Base-by-base conservation (phyloP, 2,888 invertebrate species). In the Yponomeuta cagnagella region DNA sequence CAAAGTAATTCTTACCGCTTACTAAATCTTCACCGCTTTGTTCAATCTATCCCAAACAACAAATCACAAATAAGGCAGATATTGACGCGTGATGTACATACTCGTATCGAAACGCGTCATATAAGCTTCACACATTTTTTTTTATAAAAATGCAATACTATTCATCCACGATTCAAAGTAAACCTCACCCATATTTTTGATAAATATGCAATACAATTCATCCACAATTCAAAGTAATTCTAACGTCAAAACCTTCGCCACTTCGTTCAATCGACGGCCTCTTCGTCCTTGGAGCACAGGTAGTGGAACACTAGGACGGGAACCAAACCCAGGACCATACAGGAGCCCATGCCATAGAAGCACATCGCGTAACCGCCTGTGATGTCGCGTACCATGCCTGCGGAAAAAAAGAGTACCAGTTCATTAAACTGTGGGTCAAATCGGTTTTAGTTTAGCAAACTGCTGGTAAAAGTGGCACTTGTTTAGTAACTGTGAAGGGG, bases 321-420 rank as follows among this genome's bases (percentile, higher is more conserved):
- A 70, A 95, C 87, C 71, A 95, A 93, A 72, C 95, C 95, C 52
- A 95, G 85, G 0, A 95, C 93, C 95, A 95, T 95, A 76, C 95
- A 95, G 1, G 95, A 94, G 0, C 96, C 95, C 95, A 96, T 95
- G 74, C 95, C 95, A 80, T 95, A 94, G 86, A 95, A 96, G 78
- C 95, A 95, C 80, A 94, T 94, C 3, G 94, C 93, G 80, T 95
- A 96, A 70, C 95, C 95, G 23, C 95, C 95, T 0, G 95, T 95
- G 2, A 95, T 91, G 79, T 96, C 95, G 0, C 95, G 90, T 10
- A 95, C 79, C 30, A 94, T 90, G 37, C 94, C 94, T 94, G 85
- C 0, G 85, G 15, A 23, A 2, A 12, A 31, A 43, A 43, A 5
- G 8, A 5, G 43, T 43, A 12, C 52, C 12, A 58, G 12, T 15